A percentile compares a stretch with the other conserved stretches of the same genome.
Evolutionary conservation across 2,797 vertebrate genomes (phyloP).

Genomic region (Lemur catta): DNA sequence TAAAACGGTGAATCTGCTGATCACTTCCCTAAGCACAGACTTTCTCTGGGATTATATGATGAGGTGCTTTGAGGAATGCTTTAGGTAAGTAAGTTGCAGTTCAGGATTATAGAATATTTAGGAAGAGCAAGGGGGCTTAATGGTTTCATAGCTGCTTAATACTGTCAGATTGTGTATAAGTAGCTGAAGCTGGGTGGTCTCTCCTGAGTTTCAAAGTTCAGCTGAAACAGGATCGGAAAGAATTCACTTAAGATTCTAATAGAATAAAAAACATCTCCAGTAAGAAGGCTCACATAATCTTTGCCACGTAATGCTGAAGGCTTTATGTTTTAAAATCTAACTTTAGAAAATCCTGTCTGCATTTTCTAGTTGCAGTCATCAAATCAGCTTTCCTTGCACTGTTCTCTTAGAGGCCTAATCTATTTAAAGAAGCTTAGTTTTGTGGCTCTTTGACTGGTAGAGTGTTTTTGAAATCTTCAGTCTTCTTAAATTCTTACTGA

Average conservation of each 20-base stretch:
- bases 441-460: background rate
- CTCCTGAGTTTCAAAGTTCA: background rate
- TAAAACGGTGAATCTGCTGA: slow-evolving; percentile 94
- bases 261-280: background rate
- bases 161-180: background rate
- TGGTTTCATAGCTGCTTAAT: fast-evolving
- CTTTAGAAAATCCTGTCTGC: background rate
- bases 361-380: background rate
- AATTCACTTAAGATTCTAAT: background rate
- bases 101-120: background rate
- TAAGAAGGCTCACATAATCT: background rate
- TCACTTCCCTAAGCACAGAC: slow-evolving; percentile 93
- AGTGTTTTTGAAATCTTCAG: background rate
- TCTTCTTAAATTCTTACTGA: background rate
- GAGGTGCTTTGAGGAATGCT: slow-evolving; percentile 89
- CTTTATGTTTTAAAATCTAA: background rate
- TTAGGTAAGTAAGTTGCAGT: slow-evolving; percentile 89
- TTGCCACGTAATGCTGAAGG: background rate
- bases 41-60: slow-evolving; percentile 98
- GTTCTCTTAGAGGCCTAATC: background rate
- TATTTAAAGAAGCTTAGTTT: background rate
- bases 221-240: background rate
- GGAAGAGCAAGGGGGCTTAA: background rate
- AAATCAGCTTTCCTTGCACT: fast-evolving
- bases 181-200: background rate